Evolutionary conservation across 2,888 invertebrate genomes (phyloP), one percentile per base, ranked within the genome.

Genomic region (Euphydryas editha): DNA sequence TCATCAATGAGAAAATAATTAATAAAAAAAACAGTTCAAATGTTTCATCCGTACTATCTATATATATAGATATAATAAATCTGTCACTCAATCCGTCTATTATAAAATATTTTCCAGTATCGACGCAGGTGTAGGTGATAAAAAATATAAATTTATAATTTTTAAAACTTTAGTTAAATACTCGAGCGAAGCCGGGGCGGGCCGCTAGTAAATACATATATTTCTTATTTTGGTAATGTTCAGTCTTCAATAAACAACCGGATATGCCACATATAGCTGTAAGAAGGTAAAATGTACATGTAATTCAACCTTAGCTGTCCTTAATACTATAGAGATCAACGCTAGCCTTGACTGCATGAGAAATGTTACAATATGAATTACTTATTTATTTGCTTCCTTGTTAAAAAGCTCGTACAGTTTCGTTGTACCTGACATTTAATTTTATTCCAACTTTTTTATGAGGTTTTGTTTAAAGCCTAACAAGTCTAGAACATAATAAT

Each of bases 331-430:
- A 54, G 54, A 54, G 54, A 54, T 54, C n/a, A 30, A 42, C 54
- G 17, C 18, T 17, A 57, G 61, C 70, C 70, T 68, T 70, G 70
- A 70, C 68, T 65, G 58, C 61, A 20, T 60, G 62, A 70, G 54
- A 70, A 65, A 59, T 62, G 59, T 57, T 62, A 59, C 62, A 59
- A 65, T 55, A 24, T 56, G 30, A 37, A 64, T 39, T 39, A 6
- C 42, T 44, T n/a, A 44, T 44, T 15, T 15, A n/a, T 24, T 24
- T 13, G 65, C 70, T 70, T 70, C 70, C 70, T 68, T 24, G 62
- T 58, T 7, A 8, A 42, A 21, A 18, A 20, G 18, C 30, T 59
- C 24, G 56, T 64, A 24, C 15, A 30, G 24, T 8, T 54, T 54
- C n/a, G 54, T 59, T 51, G 59, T 18, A 36, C 44, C 51, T 68